phyloP scores from a whole-genome alignment of 2,113 vertebrate genomes.

The Cololabis saira region DNA sequence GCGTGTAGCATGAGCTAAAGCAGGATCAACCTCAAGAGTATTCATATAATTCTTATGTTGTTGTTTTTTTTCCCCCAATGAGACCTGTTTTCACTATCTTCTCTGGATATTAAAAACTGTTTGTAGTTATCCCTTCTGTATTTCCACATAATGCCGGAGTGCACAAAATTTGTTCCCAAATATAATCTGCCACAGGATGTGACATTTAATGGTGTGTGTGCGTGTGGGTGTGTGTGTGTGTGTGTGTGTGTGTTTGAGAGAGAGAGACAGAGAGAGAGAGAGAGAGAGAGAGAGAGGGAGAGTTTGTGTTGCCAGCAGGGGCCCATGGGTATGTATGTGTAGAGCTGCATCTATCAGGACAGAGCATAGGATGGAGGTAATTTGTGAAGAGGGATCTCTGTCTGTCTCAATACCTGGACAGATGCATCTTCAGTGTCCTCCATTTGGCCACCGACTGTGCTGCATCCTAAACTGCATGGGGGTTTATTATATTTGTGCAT shows the following conservation, averaged over 20 bases:
- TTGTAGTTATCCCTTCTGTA: slow-evolving; percentile 54
- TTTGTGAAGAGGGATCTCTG: slow-evolving; percentile 66
- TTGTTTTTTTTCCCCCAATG: slow-evolving; percentile 6
- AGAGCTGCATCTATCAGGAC: slow-evolving; percentile 46
- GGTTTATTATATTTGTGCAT: slow-evolving; percentile 82
- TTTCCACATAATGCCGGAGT: slow-evolving; percentile 42
- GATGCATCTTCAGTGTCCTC: slow-evolving; percentile 77
- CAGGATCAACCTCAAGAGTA: background rate
- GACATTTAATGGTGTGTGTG: slow-evolving; percentile 57
- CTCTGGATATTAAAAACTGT: slow-evolving; percentile 16
- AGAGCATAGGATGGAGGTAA: slow-evolving; percentile 60
- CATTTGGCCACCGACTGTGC: slow-evolving; percentile 62
- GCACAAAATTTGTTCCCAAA: slow-evolving; percentile 59
- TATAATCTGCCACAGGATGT: slow-evolving; percentile 61
- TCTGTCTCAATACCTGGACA: slow-evolving; percentile 71
- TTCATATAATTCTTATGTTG: background rate
- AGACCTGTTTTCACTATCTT: too few species aligned
- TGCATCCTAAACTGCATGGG: slow-evolving; percentile 54
- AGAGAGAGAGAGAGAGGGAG: background rate
- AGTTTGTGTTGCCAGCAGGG: slow-evolving; percentile 32
- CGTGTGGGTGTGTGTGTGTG: slow-evolving; percentile 17
- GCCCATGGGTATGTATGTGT: slow-evolving; percentile 19
- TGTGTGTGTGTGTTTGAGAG: slow-evolving; percentile 7
- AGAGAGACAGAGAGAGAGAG: too few species aligned
- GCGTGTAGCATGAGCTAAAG: background rate